Conservation (phyloP, 2,888 invertebrate species). For the Eilema caniola region DNA sequence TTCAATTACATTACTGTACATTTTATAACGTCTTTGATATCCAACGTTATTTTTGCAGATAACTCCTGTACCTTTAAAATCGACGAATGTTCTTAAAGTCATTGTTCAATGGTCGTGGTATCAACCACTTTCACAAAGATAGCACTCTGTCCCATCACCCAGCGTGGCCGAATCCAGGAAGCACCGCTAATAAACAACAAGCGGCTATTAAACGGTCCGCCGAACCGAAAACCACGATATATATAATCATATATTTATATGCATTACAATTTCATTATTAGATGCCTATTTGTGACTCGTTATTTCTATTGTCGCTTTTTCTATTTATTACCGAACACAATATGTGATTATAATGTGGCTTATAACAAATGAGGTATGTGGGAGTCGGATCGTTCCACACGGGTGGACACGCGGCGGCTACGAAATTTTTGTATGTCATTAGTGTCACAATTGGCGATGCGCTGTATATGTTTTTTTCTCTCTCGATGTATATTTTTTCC, state of each 20-base stretch:
- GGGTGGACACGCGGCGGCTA: slow-evolving; percentile 55
- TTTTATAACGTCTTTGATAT: background rate
- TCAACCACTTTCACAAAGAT: slow-evolving; percentile 30
- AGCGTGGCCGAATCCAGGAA: slow-evolving; percentile 61
- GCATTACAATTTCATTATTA: slow-evolving; percentile 85
- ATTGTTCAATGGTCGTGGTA: background rate
- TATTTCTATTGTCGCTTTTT: slow-evolving; percentile 86
- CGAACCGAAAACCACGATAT: slow-evolving; percentile 78
- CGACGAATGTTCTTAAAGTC: background rate
- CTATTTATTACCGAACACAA: slow-evolving; percentile 84
- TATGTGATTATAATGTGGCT: slow-evolving; percentile 84
- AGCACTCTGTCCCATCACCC: slow-evolving; percentile 21
- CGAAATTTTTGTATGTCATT: slow-evolving; percentile 52
- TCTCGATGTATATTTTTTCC: slow-evolving; percentile 31
- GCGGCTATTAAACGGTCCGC: slow-evolving; percentile 77
- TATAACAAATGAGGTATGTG: slow-evolving; percentile 80
- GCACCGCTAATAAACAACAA: slow-evolving; percentile 73
- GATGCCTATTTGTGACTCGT: slow-evolving; percentile 82
- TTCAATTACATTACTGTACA: slow-evolving; percentile 1
- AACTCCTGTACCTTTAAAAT: background rate
- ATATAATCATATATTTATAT: slow-evolving; percentile 81
- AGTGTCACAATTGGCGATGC: slow-evolving; percentile 47
- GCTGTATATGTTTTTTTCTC: slow-evolving; percentile 36
- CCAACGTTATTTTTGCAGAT: background rate
- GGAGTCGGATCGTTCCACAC: slow-evolving; percentile 76